Conservation (phyloP, 2,888 invertebrate species). For the Acanthoscelides obtectus region DNA sequence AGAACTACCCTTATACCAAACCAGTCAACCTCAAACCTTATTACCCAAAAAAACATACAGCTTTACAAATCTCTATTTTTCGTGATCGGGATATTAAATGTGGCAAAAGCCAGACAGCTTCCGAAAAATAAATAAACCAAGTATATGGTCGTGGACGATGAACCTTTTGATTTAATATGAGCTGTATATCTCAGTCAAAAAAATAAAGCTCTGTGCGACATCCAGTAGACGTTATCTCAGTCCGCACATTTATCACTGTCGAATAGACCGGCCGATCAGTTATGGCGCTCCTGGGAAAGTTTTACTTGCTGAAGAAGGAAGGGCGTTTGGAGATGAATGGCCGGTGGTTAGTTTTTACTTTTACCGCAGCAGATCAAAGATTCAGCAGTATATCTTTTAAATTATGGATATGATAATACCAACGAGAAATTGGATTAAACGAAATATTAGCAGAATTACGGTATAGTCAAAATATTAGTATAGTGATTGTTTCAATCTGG, state of each 20-base stretch:
- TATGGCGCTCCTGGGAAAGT: constrained; percentile 5
- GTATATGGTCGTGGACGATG: constrained; percentile 22
- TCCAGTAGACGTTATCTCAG: constrained; percentile 39
- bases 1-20: too few species aligned
- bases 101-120: neutral
- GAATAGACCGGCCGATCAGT: constrained; percentile 23
- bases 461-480: too few species aligned
- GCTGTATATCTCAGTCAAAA: constrained; percentile 29
- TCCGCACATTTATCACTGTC: constrained; percentile 39
- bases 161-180: constrained; percentile 34
- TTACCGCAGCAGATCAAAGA: too few species aligned
- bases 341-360: too few species aligned
- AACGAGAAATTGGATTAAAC: too few species aligned
- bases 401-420: too few species aligned
- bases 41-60: neutral
- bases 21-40: neutral
- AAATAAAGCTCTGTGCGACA: constrained; percentile 29
- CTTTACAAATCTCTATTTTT: neutral
- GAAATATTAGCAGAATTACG: too few species aligned
- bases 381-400: too few species aligned
- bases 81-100: neutral
- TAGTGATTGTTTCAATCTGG: too few species aligned
- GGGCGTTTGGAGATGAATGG: too few species aligned
- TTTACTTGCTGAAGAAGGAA: too few species aligned
- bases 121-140: constrained; percentile 18